Evolutionary conservation across 2,888 invertebrate species (phyloP).

Genomic region (Piscicola geometra): DNA sequence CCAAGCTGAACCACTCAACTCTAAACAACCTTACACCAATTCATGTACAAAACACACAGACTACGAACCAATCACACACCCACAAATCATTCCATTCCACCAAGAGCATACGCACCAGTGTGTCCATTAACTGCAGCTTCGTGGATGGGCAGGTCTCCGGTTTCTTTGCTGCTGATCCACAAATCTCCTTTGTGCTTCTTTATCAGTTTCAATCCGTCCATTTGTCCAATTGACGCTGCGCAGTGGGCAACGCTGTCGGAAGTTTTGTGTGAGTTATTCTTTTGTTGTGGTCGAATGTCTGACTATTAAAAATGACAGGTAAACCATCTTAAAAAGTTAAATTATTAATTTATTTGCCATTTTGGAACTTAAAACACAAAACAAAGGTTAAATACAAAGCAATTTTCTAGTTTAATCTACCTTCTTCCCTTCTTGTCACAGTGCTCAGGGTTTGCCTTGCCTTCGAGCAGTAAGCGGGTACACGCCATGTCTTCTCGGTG

Average conservation of each 20-base stretch:
- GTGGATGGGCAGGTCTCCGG: slow-evolving; percentile 90
- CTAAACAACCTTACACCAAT: too few species aligned
- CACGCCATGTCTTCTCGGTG: slow-evolving; percentile 92
- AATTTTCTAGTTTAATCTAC: slow-evolving; percentile 51
- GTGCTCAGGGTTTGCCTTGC: slow-evolving; percentile 80
- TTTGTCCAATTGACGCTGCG: slow-evolving; percentile 90
- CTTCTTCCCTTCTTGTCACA: slow-evolving; percentile 88
- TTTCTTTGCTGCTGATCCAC: slow-evolving; percentile 77
- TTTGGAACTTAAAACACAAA: background rate
- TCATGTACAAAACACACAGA: too few species aligned
- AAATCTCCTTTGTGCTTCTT: slow-evolving; percentile 76
- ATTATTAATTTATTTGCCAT: background rate
- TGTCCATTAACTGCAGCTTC: slow-evolving; percentile 90
- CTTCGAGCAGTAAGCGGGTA: slow-evolving; percentile 76
- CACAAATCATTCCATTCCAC: too few species aligned
- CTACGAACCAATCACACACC: too few species aligned
- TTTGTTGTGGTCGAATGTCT: too few species aligned
- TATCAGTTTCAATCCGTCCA: slow-evolving; percentile 76
- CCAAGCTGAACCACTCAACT: too few species aligned
- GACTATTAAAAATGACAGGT: too few species aligned
- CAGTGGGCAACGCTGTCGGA: slow-evolving; percentile 76
- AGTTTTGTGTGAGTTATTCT: too few species aligned
- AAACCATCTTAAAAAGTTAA: too few species aligned
- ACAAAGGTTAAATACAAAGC: too few species aligned
- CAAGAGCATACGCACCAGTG: slow-evolving; percentile 62